phyloP scores from a whole-genome alignment of 2,888 invertebrate genomes.

The Baronia brevicornis region DNA sequence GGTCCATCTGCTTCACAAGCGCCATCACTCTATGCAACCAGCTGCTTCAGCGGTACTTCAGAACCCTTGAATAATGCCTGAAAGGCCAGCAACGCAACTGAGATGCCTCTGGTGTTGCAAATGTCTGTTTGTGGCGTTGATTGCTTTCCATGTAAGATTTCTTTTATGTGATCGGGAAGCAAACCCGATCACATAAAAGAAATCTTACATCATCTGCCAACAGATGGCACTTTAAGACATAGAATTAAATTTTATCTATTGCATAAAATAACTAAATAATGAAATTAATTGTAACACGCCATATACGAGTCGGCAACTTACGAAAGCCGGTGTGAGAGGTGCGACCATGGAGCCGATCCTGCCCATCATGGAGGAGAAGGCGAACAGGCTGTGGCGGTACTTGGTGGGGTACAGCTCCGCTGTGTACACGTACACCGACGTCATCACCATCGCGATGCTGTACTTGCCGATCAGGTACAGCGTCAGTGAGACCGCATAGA shows the following conservation, averaged over 20 bases:
- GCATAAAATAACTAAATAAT: constrained; percentile 6
- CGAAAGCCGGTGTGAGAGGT: constrained; percentile 77
- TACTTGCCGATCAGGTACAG: constrained; percentile 75
- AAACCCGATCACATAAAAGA: too few species aligned
- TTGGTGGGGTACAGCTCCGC: constrained; percentile 79
- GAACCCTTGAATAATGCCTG: too few species aligned
- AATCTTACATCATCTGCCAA: too few species aligned
- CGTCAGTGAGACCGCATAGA: constrained; percentile 45
- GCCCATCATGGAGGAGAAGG: constrained; percentile 78
- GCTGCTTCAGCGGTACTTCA: too few species aligned
- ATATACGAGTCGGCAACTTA: constrained; percentile 28
- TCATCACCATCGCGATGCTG: constrained; percentile 73
- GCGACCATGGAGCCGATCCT: constrained; percentile 78
- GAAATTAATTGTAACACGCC: background rate
- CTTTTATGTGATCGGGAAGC: too few species aligned
- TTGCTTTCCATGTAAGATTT: too few species aligned
- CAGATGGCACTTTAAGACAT: too few species aligned
- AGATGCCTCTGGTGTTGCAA: too few species aligned
- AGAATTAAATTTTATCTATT: constrained; percentile 7
- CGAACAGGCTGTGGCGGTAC: constrained; percentile 74
- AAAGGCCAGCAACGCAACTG: too few species aligned
- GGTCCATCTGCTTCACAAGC: too few species aligned
- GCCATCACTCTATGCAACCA: too few species aligned
- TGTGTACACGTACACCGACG: constrained; percentile 74
- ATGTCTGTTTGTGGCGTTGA: too few species aligned